Percentiles rank a stretch among this genome's conserved stretches.
Conservation (phyloP, 2,797 vertebrate genomes). For the Paramormyrops hopkinsi region DNA sequence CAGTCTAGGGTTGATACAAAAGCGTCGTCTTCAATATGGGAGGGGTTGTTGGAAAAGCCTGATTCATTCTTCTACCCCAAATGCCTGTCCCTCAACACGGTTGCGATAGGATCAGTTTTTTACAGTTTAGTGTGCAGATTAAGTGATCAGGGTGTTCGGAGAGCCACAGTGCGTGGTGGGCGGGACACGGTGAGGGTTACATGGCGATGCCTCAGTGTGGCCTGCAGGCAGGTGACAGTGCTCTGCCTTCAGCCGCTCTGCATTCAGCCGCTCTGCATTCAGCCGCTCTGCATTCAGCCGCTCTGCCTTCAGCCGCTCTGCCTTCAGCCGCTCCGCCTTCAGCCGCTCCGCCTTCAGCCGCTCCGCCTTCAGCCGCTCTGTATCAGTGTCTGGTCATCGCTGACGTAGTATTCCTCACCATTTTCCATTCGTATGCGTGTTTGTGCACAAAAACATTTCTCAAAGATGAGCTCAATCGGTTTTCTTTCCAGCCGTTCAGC, state of each 20-base stretch:
- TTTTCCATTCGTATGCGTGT: not conserved
- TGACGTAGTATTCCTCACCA: not conserved
- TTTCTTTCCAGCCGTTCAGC: not conserved
- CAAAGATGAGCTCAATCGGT: not conserved
- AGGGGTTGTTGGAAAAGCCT: not conserved
- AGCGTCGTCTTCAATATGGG: not conserved
- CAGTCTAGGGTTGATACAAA: not conserved
- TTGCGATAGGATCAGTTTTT: not conserved
- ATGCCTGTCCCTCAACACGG: not conserved
- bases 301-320: not conserved
- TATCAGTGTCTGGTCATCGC: not conserved
- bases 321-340: not conserved
- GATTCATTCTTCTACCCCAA: not conserved
- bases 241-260: not conserved
- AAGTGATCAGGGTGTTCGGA: not conserved
- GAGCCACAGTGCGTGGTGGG: not conserved
- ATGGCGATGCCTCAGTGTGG: not conserved
- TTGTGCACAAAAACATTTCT: not conserved
- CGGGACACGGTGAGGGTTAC: not conserved
- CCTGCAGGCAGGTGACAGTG: not conserved
- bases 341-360: not conserved
- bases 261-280: not conserved
- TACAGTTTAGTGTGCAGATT: not conserved
- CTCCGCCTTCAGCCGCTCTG: not conserved
- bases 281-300: not conserved